Conservation (phyloP, 2,113 vertebrate genomes). For the Neomonachus schauinslandi region DNA sequence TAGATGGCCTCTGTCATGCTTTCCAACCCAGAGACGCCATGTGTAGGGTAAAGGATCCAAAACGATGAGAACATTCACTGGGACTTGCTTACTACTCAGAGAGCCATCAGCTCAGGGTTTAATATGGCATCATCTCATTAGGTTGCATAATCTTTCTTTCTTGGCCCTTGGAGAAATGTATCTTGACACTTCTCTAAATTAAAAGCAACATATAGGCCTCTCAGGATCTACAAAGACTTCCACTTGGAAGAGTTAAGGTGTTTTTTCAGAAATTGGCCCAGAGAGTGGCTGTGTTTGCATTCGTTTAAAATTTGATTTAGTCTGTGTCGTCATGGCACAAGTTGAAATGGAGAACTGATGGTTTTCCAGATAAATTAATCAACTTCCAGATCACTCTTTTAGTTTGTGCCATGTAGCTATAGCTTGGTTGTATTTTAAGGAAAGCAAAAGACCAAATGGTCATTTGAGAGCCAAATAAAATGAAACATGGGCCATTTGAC, state of each 20-base stretch:
- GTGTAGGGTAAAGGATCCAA: not conserved
- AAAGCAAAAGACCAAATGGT: constrained; percentile 49
- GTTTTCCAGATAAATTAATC: constrained; percentile 55
- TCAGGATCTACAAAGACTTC: constrained; percentile 63
- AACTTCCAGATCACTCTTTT: constrained; percentile 28
- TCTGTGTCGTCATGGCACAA: not conserved
- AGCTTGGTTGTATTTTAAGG: constrained; percentile 28
- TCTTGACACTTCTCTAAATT: constrained; percentile 64
- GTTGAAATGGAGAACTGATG: constrained; percentile 11
- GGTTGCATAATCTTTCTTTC: constrained; percentile 43
- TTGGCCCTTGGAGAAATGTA: constrained; percentile 32
- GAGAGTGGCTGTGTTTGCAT: constrained; percentile 24
- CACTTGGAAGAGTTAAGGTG: constrained; percentile 55
- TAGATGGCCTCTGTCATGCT: not conserved
- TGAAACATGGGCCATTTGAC: constrained; percentile 29
- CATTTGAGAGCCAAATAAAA: constrained; percentile 51
- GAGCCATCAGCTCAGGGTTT: not conserved
- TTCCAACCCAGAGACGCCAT: not conserved
- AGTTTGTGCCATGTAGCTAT: constrained; percentile 1
- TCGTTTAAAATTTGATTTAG: constrained; percentile 41
- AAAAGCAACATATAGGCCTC: constrained; percentile 56
- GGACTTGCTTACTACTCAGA: not conserved
- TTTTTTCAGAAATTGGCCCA: constrained; percentile 55
- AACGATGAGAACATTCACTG: constrained; percentile 9
- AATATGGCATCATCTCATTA: not conserved